A percentile compares a stretch with the other conserved stretches of the same genome.
Conservation (phyloP, 2,888 invertebrate genomes). For the Chironomus tentans region DNA sequence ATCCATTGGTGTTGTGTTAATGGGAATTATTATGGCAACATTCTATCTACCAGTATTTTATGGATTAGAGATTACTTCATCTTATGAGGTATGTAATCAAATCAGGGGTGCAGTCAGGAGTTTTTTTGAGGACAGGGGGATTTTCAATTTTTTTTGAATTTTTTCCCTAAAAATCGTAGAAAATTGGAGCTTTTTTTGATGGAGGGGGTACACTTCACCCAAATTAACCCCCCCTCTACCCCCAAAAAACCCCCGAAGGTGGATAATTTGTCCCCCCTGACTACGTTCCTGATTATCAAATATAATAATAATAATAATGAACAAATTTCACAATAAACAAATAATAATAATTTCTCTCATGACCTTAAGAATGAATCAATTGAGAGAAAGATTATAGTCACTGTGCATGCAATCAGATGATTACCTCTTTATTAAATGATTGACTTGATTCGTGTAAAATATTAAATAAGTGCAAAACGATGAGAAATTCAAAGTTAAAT, state of each 20-base stretch:
- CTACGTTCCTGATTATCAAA: too few relatives aligned
- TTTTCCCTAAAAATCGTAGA: too few relatives aligned
- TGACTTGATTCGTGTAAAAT: background rate
- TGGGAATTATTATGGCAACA: slow-evolving; percentile 56
- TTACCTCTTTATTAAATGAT: slow-evolving; percentile 8
- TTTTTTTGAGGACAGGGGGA: too few relatives aligned
- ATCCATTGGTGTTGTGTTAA: slow-evolving; percentile 51
- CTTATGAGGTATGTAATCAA: slow-evolving; percentile 56
- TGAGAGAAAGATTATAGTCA: background rate
- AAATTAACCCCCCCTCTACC: too few relatives aligned
- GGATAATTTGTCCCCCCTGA: too few relatives aligned
- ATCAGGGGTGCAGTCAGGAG: too few relatives aligned
- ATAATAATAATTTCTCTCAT: background rate
- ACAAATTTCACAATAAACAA: background rate
- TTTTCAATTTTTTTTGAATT: too few relatives aligned
- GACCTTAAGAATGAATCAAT: background rate
- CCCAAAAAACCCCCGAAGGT: too few relatives aligned
- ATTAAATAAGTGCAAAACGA: background rate
- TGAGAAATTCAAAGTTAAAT: background rate
- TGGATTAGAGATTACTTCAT: slow-evolving; percentile 58
- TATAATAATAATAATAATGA: background rate
- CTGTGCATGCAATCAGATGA: background rate
- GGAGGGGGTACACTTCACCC: too few relatives aligned
- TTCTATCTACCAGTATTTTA: slow-evolving; percentile 67
- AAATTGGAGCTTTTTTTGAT: too few relatives aligned